Percentiles rank a stretch among this genome's conserved stretches.
Evolutionary conservation across 2,888 invertebrate species (phyloP).

Genomic region (Pomacea canaliculata): DNA sequence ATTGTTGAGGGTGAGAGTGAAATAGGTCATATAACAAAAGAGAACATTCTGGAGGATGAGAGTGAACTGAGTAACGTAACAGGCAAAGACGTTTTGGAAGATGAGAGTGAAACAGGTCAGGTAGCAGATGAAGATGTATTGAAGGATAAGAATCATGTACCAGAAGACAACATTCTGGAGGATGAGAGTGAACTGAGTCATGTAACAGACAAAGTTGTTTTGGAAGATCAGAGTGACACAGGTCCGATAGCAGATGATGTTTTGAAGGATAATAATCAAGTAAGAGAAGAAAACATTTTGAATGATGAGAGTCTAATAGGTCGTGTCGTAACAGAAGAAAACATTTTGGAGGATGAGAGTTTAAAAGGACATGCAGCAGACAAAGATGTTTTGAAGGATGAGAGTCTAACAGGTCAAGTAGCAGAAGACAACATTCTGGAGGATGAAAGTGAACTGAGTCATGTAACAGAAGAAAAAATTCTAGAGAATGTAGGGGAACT

Average conservation of each 20-base stretch:
- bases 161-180: not conserved
- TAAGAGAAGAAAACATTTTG: too few relatives aligned
- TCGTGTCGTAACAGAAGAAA: not conserved
- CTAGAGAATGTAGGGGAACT: not conserved
- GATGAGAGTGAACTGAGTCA: not conserved
- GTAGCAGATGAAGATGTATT: not conserved
- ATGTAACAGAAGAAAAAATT: not conserved
- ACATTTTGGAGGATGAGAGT: not conserved
- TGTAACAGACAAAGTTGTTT: not conserved
- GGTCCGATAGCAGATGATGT: not conserved
- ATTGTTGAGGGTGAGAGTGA: not conserved
- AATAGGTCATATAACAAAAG: too few relatives aligned
- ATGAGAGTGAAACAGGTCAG: not conserved
- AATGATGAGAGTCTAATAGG: not conserved
- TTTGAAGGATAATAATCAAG: not conserved
- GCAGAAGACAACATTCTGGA: not conserved
- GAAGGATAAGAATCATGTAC: not conserved
- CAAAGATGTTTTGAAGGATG: not conserved
- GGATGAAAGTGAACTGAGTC: not conserved
- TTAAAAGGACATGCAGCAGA: not conserved
- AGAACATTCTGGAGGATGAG: not conserved
- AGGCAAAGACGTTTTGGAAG: not conserved
- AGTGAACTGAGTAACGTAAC: not conserved
- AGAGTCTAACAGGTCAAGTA: not conserved
- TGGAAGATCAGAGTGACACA: not conserved